Evolutionary conservation across 1,140 invertebrate genomes (phyloP), one percentile per base, ranked within the genome.

Genomic region (Sycophaga agraensis): DNA sequence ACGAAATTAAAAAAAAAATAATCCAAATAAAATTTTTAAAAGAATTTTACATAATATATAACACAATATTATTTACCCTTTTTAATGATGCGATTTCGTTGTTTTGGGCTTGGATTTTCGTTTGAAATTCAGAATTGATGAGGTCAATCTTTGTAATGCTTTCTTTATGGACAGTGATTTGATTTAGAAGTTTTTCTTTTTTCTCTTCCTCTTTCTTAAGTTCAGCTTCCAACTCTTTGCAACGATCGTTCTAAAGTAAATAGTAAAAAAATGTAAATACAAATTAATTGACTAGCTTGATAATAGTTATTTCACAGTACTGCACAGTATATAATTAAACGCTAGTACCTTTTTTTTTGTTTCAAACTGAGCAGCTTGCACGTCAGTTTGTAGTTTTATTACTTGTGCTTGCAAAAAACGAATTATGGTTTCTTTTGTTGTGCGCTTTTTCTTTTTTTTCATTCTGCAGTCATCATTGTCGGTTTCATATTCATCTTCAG

Each of bases 321-420:
- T n/a, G n/a, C n/a, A n/a, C n/a, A n/a, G n/a, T n/a, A n/a, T 50
- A 42, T 58, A 51, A 26, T 31, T 16, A 28, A 17, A 45, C 48
- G 17, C 11, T 28, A 51, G 55, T 69, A 81, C 80, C 73, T 77
- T 78, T 40, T 74, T 79, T 58, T 75, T 80, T 26, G 74, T 75
- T 59, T 82, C 79, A 16, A 50, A 35, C 65, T 82, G 76, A 24
- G 79, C 51, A 12, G 66, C 64, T 48, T 77, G 66, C 6, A 79
- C 46, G 48, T 83, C 80, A n/a, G 70, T 67, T 51, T 79, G 71
- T 24, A 82, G 56, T 35, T 76, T 70, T 62, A 77, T 77, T 51
- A 84, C 70, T 70, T 83, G 83, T 5, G 74, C 63, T 66, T 77
- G 74, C 1, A 82, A 73, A 64, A 78, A 76, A 45, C 73, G 66